These are phyloP conservation scores for Halocaridina rubra DNA, from an alignment of 2,888 invertebrate species.

Conservation along the genomic window DNA sequence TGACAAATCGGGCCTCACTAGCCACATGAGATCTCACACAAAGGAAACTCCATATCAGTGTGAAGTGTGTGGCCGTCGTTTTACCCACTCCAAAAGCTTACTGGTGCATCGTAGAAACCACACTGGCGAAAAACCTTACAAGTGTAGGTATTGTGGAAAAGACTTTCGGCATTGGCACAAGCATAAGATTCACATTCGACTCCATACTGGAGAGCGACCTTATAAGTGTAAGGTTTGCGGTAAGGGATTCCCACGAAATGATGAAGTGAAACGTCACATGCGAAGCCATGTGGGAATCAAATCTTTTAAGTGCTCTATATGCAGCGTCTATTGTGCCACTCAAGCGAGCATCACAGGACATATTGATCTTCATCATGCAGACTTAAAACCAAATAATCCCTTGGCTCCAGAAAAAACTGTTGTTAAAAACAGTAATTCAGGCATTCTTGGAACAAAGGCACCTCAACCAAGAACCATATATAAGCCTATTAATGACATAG, in stretches of 20 bases:
- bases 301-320: conserved; percentile 62
- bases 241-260: conserved; percentile 63
- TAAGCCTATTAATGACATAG: conserved; percentile 25
- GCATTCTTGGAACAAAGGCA: conserved; percentile 60
- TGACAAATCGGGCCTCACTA: conserved; percentile 59
- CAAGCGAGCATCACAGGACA: conserved; percentile 62
- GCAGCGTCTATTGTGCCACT: conserved; percentile 63
- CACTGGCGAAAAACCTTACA: conserved; percentile 63
- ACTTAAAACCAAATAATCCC: conserved; percentile 41
- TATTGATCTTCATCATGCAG: conserved; percentile 61
- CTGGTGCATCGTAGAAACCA: conserved; percentile 63
- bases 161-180: conserved; percentile 64
- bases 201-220: conserved; percentile 63
- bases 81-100: conserved; percentile 62
- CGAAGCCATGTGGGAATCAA: conserved; percentile 62
- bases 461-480: conserved; percentile 50
- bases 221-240: conserved; percentile 62
- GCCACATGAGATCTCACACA: conserved; percentile 63
- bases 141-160: conserved; percentile 62
- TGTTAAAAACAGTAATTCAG: conserved; percentile 57
- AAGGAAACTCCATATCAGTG: conserved; percentile 63
- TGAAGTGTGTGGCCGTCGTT: conserved; percentile 61
- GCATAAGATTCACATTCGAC: conserved; percentile 62
- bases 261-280: conserved; percentile 64
- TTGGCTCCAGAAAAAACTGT: conserved; percentile 60